Conservation (phyloP, 2,797 vertebrate species). For the Vultur gryphus region DNA sequence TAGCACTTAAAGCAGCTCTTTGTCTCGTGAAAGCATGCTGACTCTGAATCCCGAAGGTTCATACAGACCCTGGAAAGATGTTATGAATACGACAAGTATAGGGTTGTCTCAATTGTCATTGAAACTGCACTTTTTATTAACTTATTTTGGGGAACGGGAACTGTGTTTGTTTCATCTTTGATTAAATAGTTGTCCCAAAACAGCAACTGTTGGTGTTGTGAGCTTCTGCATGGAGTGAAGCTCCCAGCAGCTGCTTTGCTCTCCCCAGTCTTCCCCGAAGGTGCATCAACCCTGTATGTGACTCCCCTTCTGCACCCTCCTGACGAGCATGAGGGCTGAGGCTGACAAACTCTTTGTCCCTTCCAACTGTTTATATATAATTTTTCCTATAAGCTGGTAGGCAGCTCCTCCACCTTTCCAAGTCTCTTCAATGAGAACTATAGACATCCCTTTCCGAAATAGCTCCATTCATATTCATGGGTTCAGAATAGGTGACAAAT, state of each 20-base stretch:
- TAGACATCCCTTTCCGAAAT: background rate
- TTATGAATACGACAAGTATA: background rate
- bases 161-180: background rate
- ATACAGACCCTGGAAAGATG: background rate
- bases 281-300: too few species aligned
- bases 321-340: accelerated
- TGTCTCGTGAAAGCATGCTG: background rate
- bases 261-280: background rate
- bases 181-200: background rate
- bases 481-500: background rate
- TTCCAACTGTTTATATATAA: background rate
- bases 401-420: background rate
- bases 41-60: background rate
- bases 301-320: background rate
- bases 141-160: background rate
- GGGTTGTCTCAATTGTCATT: background rate
- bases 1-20: background rate
- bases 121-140: background rate
- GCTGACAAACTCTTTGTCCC: background rate
- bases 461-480: background rate
- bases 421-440: background rate
- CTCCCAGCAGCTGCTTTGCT: background rate
- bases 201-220: background rate
- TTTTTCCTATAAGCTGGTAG: background rate
- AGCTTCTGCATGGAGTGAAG: background rate